A percentile compares a stretch with the other conserved stretches of the same genome.
phyloP scores from a whole-genome alignment of 92 coral and sea anemone species.

The Actinostola sp. region DNA sequence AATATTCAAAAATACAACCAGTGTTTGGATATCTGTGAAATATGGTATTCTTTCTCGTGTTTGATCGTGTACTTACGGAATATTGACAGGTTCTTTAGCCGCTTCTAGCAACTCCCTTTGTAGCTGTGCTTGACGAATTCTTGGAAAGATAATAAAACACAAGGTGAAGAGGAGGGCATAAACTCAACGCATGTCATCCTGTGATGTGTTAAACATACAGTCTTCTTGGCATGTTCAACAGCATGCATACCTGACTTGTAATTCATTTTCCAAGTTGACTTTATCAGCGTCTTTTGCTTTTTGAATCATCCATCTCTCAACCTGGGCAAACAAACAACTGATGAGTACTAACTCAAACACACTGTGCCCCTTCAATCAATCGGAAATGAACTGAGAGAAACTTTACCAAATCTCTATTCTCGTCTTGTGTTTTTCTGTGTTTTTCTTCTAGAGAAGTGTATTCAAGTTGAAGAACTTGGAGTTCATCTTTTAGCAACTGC shows the following conservation, averaged over 20 bases:
- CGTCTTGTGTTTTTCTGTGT: conserved; percentile 76
- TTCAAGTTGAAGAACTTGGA: conserved; percentile 91
- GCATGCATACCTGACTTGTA: conserved; percentile 80
- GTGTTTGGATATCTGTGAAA: neutral
- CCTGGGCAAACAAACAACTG: conserved; percentile 40
- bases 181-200: too few species aligned
- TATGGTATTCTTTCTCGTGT: neutral
- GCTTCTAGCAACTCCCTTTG: conserved; percentile 84
- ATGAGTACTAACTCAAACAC: neutral
- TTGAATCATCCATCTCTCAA: conserved; percentile 94
- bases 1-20: too few species aligned
- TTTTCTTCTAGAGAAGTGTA: conserved; percentile 73
- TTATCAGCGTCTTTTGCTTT: conserved; percentile 95
- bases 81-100: conserved; percentile 81
- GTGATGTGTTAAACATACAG: too few species aligned
- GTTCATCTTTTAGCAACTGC: conserved; percentile 89
- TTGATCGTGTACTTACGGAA: conserved; percentile 52
- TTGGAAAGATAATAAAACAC: conserved; percentile 11
- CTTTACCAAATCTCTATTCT: conserved; percentile 90
- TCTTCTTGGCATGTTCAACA: too few species aligned
- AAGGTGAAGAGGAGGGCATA: too few species aligned
- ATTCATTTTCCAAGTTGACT: conserved; percentile 90
- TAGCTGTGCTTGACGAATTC: conserved; percentile 81
- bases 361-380: neutral
- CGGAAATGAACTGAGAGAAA: neutral